Conservation (phyloP, 1,140 invertebrate species). For the Scaptomyza pallida region DNA sequence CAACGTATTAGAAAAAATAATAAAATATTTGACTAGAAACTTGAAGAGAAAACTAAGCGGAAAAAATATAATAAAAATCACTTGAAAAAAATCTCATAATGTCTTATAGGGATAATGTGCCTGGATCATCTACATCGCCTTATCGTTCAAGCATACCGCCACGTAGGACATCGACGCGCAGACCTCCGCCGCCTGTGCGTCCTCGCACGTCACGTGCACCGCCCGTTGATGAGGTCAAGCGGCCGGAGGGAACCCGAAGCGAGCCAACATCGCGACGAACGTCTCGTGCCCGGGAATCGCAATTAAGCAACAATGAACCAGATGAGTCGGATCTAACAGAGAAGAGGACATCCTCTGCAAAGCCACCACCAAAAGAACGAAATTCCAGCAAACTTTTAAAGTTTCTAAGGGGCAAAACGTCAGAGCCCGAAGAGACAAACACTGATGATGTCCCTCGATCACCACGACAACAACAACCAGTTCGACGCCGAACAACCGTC, state of each 20-base stretch:
- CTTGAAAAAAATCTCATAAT: slow-evolving; percentile 14
- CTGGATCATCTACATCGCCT: neutral
- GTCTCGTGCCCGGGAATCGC: no score
- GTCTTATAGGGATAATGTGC: neutral
- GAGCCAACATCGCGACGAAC: neutral
- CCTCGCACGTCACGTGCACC: neutral
- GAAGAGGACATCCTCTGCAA: no score
- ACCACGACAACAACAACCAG: no score
- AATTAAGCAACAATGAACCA: no score
- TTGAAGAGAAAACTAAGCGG: neutral
- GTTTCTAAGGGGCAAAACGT: no score
- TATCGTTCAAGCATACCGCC: neutral
- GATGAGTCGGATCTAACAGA: no score
- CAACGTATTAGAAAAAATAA: neutral
- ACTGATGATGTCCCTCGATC: no score
- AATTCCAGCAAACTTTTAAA: no score
- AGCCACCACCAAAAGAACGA: no score
- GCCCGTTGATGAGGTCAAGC: neutral
- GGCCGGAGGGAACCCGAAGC: neutral
- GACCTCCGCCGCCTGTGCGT: neutral
- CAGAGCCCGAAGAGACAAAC: no score
- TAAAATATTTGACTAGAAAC: neutral
- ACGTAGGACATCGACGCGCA: neutral
- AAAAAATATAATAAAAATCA: neutral
- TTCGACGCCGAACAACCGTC: neutral